These are phyloP conservation scores for Catamblyrhynchus diadema DNA, from an alignment of 2,797 vertebrate genomes.

Conservation along the genomic window DNA sequence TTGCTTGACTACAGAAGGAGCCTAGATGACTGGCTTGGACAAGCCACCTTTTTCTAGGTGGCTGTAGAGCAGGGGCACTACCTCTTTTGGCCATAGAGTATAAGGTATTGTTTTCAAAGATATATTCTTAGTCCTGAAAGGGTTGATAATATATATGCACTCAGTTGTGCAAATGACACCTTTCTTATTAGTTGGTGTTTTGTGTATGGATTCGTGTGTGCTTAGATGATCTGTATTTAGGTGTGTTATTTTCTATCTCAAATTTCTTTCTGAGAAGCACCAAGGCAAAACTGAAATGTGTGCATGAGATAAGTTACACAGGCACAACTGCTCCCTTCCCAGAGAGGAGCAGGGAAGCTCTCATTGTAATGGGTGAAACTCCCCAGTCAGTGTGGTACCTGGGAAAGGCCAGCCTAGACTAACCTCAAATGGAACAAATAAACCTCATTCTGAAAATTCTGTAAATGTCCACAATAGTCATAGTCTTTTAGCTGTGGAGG, in stretches of 20 bases:
- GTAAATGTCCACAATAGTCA: accelerated
- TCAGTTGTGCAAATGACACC: background rate
- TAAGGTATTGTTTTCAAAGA: background rate
- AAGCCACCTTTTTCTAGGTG: background rate
- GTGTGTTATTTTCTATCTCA: background rate
- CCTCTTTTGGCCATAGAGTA: background rate
- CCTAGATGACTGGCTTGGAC: background rate
- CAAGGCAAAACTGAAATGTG: background rate
- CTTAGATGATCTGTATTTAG: background rate
- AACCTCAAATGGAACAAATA: background rate
- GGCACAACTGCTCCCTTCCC: background rate
- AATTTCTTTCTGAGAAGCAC: background rate
- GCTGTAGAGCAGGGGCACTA: background rate
- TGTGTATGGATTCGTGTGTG: background rate
- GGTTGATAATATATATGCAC: background rate
- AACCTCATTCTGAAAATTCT: background rate
- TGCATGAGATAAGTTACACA: background rate
- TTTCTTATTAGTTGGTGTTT: background rate
- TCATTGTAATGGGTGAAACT: background rate
- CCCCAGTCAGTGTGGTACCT: background rate
- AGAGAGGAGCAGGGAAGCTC: background rate
- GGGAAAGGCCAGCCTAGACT: background rate
- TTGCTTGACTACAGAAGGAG: slow-evolving; percentile 23
- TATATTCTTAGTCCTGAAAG: background rate
- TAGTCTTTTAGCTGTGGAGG: background rate